A percentile compares a stretch with the other conserved stretches of the same genome.
Conservation (phyloP, 1,140 invertebrate genomes). For the Caenorhabditis brenneri region DNA sequence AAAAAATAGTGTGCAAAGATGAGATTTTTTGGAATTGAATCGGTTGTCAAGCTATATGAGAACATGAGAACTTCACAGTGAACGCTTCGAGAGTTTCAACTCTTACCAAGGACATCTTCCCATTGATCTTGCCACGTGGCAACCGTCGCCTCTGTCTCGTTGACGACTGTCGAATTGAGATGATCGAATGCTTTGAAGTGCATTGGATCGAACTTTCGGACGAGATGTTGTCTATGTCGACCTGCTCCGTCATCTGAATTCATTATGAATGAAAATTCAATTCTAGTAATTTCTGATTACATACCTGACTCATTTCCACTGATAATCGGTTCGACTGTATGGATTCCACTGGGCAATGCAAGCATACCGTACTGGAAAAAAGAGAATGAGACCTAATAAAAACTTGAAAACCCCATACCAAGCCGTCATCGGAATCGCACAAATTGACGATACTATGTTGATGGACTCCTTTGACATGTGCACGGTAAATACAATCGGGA, state of each 20-base stretch:
- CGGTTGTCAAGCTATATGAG: background rate
- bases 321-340: slow-evolving; percentile 65
- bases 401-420: slow-evolving; percentile 61
- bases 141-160: background rate
- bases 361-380: slow-evolving; percentile 65
- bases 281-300: background rate
- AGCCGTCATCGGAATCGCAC: slow-evolving; percentile 64
- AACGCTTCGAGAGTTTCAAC: too few relatives aligned
- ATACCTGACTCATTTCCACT: slow-evolving; percentile 27
- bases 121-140: slow-evolving; percentile 21
- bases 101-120: slow-evolving; percentile 34
- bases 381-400: background rate
- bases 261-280: background rate
- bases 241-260: slow-evolving; percentile 11
- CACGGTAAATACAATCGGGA: slow-evolving; percentile 63
- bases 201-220: slow-evolving; percentile 12
- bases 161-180: slow-evolving; percentile 5
- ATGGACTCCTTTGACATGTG: slow-evolving; percentile 56
- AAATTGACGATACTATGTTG: slow-evolving; percentile 67
- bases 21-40: background rate
- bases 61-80: background rate
- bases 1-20: background rate
- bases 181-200: slow-evolving; percentile 28
- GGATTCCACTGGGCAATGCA: slow-evolving; percentile 64
- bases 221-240: slow-evolving; percentile 39